Evolutionary conservation across 2,888 invertebrate genomes (phyloP), one percentile per base, ranked within the genome.

Genomic region (Cheilosia grossa): DNA sequence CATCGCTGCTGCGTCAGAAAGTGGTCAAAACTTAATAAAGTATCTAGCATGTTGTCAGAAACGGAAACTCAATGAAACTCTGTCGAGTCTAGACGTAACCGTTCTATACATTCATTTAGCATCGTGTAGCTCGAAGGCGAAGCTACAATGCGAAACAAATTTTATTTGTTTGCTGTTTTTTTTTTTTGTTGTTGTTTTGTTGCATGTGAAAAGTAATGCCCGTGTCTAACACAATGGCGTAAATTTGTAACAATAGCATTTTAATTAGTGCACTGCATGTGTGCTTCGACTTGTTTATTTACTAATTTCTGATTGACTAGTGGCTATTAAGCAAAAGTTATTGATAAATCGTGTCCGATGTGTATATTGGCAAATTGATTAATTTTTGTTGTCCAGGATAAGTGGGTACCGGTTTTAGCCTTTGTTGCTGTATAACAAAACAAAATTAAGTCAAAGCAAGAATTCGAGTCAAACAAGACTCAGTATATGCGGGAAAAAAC

Each of bases 201-300:
- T 51, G 51, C 51, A 51, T 24, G 10, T 21, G 24, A 15, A 24
- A 19, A 63, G n/a, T 40, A 40, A n/a, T 51, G 58, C 42, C 59
- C 27, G n/a, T 53, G 59, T 4, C 49, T 42, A 19, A 27, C 51
- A 21, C 21, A 21, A n/a, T 37, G 24, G 80, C 54, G 73, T 73
- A 67, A 74, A 54, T 74, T 66, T 80, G 80, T 56, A 47, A 54
- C 61, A 67, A 73, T 58, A 24, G 21, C 24, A 51, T 10, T 42
- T 64, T 70, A 75, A 75, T 75, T 69, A 70, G 64, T 82, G 70
- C 75, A 64, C 63, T 59, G 64, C 81, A 81, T 75, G 64, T 74
- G 63, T 74, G 63, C 49, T 30, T 19, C 47, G 59, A 24, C n/a
- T 66, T 21, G 33, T 53, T 81, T 33, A 21, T 54, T 66, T 63